These are phyloP conservation scores for Andricus curvator DNA, from an alignment of 2,888 invertebrate genomes.

Conservation along the genomic window DNA sequence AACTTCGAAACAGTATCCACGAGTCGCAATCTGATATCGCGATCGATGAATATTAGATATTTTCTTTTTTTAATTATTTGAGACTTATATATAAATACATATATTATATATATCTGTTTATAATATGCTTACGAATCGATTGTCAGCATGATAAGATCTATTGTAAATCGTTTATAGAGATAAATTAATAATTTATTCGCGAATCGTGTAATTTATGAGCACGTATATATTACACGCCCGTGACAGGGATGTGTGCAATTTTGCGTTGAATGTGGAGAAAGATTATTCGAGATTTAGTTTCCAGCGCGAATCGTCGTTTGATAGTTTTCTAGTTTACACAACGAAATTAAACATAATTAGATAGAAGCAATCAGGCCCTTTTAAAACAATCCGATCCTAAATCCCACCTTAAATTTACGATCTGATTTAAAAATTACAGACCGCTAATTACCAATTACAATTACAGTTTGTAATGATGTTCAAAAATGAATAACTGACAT, in stretches of 20 bases:
- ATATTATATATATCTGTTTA: constrained; percentile 22
- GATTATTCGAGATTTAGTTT: constrained; percentile 16
- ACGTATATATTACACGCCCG: constrained; percentile 13
- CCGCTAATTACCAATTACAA: too few relatives aligned
- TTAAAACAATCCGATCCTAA: too few relatives aligned
- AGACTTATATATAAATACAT: constrained; percentile 15
- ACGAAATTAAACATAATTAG: not conserved
- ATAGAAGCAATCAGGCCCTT: not conserved
- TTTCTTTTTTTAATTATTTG: constrained; percentile 19
- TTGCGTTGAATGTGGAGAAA: constrained; percentile 6
- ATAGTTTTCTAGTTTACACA: not conserved
- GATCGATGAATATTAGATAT: constrained; percentile 27
- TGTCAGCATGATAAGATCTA: constrained; percentile 27
- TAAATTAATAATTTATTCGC: constrained; percentile 34
- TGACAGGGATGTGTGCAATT: constrained; percentile 36
- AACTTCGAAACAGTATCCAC: constrained; percentile 1
- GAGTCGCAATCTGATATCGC: not conserved
- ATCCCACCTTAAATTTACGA: too few relatives aligned
- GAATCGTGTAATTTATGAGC: constrained; percentile 36
- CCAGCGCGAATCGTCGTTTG: not conserved
- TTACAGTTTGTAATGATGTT: too few relatives aligned
- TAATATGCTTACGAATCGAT: constrained; percentile 29
- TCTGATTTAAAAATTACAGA: too few relatives aligned
- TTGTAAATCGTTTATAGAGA: constrained; percentile 35
- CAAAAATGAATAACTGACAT: too few relatives aligned